Conservation (phyloP, 53 echinoderm and acorn worm genomes). For the Holothuria scabra region DNA sequence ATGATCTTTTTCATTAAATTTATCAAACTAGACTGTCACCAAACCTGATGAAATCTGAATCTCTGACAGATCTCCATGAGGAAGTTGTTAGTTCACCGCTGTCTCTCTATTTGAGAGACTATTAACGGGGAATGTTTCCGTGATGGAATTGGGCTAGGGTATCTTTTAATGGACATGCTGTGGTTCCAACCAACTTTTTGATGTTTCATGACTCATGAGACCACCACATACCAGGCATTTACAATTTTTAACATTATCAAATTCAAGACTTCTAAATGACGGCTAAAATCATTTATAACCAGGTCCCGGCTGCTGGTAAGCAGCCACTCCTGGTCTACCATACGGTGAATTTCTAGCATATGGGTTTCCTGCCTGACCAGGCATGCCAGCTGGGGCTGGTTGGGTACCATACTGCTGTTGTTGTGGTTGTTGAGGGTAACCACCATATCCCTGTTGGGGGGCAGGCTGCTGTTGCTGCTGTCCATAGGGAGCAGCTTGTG, state of each 20-base stretch:
- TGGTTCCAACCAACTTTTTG: no score
- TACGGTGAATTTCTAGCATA: conserved; percentile 82
- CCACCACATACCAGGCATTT: no score
- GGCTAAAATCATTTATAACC: conserved; percentile 79
- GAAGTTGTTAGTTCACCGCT: no score
- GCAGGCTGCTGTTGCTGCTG: not conserved
- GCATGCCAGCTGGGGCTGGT: conserved; percentile 16
- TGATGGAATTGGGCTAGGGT: no score
- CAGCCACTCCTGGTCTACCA: conserved; percentile 60
- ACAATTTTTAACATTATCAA: not conserved
- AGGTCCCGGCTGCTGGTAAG: conserved; percentile 71
- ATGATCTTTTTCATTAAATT: no score
- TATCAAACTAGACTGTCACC: no score
- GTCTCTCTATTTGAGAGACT: no score
- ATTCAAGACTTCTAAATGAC: not conserved
- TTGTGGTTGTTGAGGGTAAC: conserved; percentile 28
- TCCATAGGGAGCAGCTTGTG: not conserved
- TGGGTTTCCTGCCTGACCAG: conserved; percentile 64
- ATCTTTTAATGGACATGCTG: no score
- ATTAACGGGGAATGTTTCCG: no score
- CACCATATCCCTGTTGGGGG: conserved; percentile 27
- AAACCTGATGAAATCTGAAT: no score
- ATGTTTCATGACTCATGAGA: no score
- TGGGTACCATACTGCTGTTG: conserved; percentile 47
- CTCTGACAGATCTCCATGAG: no score